Percentiles rank a stretch among this genome's conserved stretches.
Conservation (phyloP, 2,113 vertebrate genomes). For the Corvus moneduloides region DNA sequence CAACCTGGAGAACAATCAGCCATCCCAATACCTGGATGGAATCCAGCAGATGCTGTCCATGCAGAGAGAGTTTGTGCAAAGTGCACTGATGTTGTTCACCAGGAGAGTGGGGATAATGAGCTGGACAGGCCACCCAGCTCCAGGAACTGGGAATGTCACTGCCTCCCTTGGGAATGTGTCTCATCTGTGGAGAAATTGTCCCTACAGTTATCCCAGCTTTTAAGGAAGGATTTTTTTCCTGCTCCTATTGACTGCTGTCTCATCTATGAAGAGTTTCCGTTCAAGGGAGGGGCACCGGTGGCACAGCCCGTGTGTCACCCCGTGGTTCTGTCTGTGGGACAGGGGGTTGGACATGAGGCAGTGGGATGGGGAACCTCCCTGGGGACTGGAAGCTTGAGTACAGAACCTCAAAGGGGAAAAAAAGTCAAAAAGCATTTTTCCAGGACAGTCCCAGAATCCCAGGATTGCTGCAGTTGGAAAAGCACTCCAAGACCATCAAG, state of each 20-base stretch:
- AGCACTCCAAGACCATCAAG: background rate
- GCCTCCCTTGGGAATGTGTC: background rate
- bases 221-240: background rate
- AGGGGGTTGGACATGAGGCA: background rate
- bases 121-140: background rate
- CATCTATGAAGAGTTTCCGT: background rate
- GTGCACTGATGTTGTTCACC: background rate
- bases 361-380: background rate
- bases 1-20: background rate
- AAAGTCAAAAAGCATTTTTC: background rate
- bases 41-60: background rate
- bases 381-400: background rate
- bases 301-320: background rate
- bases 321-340: background rate
- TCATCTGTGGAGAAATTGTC: background rate
- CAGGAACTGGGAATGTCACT: background rate
- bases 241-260: background rate
- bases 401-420: background rate
- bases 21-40: background rate
- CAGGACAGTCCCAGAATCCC: background rate
- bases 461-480: background rate
- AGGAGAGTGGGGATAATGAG: background rate
- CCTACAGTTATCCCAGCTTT: background rate
- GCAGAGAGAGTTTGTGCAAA: background rate
- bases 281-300: background rate